phyloP scores from a whole-genome alignment of 2,797 vertebrate species.

The Poecilia gillii region DNA sequence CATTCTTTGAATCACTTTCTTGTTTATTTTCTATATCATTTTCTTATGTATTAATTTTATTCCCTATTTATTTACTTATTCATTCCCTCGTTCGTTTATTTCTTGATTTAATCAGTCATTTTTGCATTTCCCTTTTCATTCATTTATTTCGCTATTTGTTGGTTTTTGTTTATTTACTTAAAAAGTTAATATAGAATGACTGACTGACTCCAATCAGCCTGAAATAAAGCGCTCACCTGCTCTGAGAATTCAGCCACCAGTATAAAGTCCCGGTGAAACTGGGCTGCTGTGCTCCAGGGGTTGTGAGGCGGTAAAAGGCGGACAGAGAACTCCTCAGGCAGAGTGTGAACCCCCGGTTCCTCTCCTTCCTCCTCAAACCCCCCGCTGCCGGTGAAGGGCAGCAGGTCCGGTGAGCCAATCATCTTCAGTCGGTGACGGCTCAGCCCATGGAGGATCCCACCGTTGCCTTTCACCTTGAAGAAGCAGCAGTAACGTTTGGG shows the following conservation, averaged over 20 bases:
- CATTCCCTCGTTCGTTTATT: not conserved
- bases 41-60: not conserved
- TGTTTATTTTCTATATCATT: not conserved
- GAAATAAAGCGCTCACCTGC: constrained; percentile 79
- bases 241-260: constrained; percentile 97
- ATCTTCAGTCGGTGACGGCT: constrained; percentile 67
- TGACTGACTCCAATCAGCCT: not conserved
- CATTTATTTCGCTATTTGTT: not conserved
- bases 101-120: not conserved
- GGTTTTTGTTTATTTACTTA: not conserved
- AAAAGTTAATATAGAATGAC: not conserved
- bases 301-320: constrained; percentile 81
- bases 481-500: not conserved
- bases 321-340: constrained; percentile 90
- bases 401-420: constrained; percentile 95
- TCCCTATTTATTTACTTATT: not conserved
- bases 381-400: constrained; percentile 90
- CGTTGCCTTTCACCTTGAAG: not conserved
- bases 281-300: constrained; percentile 88
- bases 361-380: constrained; percentile 79
- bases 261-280: constrained; percentile 92
- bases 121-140: not conserved
- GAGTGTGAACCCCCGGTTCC: constrained; percentile 64
- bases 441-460: constrained; percentile 9
- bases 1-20: not conserved